Percentiles rank a stretch among this genome's conserved stretches.
These are phyloP conservation scores for Cariama cristata DNA, from an alignment of 2,113 vertebrate genomes.

Conservation along the genomic window DNA sequence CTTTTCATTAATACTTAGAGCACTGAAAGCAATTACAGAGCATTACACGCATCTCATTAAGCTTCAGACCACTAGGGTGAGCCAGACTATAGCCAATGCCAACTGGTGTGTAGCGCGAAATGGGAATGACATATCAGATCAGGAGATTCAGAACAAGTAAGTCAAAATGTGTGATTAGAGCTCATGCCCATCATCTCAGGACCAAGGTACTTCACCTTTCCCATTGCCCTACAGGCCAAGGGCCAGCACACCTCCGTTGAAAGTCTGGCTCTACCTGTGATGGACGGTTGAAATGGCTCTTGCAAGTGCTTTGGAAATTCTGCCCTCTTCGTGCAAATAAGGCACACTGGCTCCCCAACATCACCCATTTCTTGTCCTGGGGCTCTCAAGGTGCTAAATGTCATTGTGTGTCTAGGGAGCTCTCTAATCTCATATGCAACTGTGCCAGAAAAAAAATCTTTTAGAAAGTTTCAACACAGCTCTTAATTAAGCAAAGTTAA, in stretches of 20 bases:
- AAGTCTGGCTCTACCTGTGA: neutral
- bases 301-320: neutral
- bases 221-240: neutral
- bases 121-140: neutral
- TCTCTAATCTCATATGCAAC: neutral
- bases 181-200: neutral
- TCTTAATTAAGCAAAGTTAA: neutral
- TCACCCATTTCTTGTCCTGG: neutral
- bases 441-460: neutral
- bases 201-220: neutral
- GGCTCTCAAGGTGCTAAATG: neutral
- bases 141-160: neutral
- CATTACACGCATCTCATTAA: neutral
- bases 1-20: neutral
- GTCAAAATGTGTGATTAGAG: neutral
- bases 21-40: neutral
- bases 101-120: neutral
- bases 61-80: constrained; percentile 60
- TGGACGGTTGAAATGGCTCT: fast-evolving
- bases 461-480: neutral
- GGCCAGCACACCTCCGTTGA: neutral
- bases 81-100: constrained; percentile 58
- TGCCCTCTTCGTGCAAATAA: neutral
- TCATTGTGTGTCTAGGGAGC: neutral
- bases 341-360: neutral